Percentiles rank a stretch among this genome's conserved stretches.
These are phyloP conservation scores for Microtus ochrogaster DNA, from an alignment of 2,113 vertebrate species.

Conservation along the genomic window DNA sequence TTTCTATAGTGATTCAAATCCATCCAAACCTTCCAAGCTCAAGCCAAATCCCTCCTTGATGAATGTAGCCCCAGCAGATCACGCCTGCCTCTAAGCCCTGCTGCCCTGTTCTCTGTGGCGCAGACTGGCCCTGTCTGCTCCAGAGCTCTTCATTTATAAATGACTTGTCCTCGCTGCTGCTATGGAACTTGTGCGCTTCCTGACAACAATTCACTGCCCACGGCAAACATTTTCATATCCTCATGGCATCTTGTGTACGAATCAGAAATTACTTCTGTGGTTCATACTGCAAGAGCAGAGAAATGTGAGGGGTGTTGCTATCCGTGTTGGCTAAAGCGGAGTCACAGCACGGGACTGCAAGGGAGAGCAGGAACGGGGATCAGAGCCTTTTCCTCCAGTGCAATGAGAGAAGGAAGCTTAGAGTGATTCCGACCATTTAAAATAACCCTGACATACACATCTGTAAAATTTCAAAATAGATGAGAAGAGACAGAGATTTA, in stretches of 20 bases:
- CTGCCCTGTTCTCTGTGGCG: conserved; percentile 16
- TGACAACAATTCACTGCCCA: neutral
- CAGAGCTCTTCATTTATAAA: conserved; percentile 50
- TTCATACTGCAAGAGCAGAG: neutral
- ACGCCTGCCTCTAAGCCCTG: conserved; percentile 12
- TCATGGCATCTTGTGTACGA: neutral
- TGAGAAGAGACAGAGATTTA: conserved; percentile 43
- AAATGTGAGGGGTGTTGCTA: neutral
- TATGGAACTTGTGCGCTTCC: neutral
- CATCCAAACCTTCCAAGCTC: conserved; percentile 65
- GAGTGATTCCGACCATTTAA: conserved; percentile 34
- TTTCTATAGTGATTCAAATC: conserved; percentile 64
- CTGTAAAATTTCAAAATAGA: conserved; percentile 50
- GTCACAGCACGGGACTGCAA: neutral
- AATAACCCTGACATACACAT: conserved; percentile 26
- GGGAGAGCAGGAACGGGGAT: neutral
- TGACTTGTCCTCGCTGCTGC: conserved; percentile 41
- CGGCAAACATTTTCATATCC: neutral
- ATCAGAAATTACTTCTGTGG: neutral
- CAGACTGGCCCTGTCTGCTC: conserved; percentile 59
- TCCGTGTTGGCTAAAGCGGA: neutral
- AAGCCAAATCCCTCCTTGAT: conserved; percentile 76
- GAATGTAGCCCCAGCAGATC: neutral
- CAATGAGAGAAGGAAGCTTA: neutral
- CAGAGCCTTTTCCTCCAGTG: conserved; percentile 10